phyloP scores from a whole-genome alignment of 2,888 invertebrate species.

The Dicyrtomina minuta region DNA sequence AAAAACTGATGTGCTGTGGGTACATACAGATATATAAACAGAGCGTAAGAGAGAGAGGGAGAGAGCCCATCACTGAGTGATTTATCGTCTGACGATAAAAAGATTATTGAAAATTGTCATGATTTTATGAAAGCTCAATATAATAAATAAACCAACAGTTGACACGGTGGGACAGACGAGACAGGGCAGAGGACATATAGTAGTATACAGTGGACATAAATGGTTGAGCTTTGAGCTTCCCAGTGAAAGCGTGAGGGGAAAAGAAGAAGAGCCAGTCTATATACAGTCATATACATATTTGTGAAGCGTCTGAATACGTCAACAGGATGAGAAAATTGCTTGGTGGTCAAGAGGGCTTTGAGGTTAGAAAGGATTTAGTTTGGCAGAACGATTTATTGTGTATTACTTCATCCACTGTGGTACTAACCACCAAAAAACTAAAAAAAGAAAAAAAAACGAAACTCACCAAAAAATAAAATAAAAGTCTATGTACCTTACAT shows the following conservation, averaged over 20 bases:
- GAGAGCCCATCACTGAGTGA: constrained; percentile 18
- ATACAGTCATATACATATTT: too few relatives aligned
- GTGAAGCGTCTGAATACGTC: not conserved
- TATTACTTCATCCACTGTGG: constrained; percentile 22
- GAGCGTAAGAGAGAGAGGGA: not conserved
- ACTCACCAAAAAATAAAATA: too few relatives aligned
- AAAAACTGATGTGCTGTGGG: too few relatives aligned
- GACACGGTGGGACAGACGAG: not conserved
- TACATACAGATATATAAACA: too few relatives aligned
- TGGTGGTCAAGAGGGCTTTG: constrained; percentile 21
- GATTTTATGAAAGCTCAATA: constrained; percentile 13
- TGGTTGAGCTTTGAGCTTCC: not conserved
- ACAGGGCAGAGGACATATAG: not conserved
- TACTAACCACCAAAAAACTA: too few relatives aligned
- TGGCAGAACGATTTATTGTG: constrained; percentile 26
- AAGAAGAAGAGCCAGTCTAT: not conserved
- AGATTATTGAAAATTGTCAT: constrained; percentile 35
- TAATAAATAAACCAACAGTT: not conserved
- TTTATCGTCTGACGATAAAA: constrained; percentile 10
- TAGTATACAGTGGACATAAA: not conserved
- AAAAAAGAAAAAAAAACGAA: too few relatives aligned
- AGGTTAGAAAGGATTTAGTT: constrained; percentile 19
- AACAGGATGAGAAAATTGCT: not conserved
- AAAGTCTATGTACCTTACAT: too few relatives aligned
- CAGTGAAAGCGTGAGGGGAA: not conserved